A percentile compares a stretch with the other conserved stretches of the same genome.
phyloP scores from a whole-genome alignment of 2,888 invertebrate species.

The Leptarthrus brevirostris region DNA sequence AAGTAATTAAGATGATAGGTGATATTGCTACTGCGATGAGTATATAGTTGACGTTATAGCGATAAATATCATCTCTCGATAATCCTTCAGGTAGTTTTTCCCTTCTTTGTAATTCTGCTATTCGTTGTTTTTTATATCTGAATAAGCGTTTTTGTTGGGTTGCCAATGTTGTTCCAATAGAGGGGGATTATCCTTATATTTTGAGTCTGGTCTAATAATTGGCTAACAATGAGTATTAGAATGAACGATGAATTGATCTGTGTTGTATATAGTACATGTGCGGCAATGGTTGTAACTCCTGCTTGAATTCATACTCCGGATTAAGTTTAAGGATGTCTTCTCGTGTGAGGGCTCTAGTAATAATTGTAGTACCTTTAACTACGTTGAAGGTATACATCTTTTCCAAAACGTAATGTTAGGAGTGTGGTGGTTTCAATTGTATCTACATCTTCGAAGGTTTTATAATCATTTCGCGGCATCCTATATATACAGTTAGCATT shows the following conservation, averaged over 20 bases:
- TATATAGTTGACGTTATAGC: too few species aligned
- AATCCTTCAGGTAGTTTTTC: too few species aligned
- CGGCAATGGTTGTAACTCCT: background rate
- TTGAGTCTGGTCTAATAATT: too few species aligned
- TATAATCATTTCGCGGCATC: background rate
- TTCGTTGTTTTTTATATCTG: too few species aligned
- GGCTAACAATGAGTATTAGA: too few species aligned
- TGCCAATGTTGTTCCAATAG: too few species aligned
- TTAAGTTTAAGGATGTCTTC: background rate
- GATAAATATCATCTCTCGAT: too few species aligned
- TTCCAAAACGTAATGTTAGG: background rate
- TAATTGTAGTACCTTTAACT: background rate
- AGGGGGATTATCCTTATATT: too few species aligned
- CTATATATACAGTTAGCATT: background rate
- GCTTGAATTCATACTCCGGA: constrained; percentile 1
- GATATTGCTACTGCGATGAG: too few species aligned
- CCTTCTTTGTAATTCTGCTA: too few species aligned
- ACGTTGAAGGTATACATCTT: constrained; percentile 2
- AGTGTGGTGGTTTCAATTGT: background rate
- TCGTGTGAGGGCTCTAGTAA: background rate
- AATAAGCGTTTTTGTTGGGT: too few species aligned
- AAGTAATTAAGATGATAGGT: too few species aligned
- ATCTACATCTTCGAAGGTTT: background rate
- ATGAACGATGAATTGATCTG: background rate
- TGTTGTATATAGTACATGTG: background rate